phyloP scores from a whole-genome alignment of 2,888 invertebrate genomes.

The Leptopilina drosophilae region DNA sequence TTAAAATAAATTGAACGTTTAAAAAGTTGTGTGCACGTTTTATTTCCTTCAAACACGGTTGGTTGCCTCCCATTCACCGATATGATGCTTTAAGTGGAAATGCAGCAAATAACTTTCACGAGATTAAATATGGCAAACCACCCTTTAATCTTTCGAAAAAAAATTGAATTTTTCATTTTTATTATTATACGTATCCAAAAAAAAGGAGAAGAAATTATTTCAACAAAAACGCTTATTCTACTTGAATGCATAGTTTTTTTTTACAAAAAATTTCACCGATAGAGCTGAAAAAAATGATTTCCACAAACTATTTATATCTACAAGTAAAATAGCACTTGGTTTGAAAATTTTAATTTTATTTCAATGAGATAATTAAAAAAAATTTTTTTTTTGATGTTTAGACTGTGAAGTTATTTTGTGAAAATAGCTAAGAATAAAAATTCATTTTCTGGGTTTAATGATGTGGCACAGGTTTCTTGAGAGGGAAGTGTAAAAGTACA shows the following conservation, averaged over 20 bases:
- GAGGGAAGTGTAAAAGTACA: not conserved
- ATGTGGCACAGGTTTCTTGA: not conserved
- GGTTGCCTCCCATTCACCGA: not conserved
- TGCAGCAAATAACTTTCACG: not conserved
- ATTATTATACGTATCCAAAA: too few species aligned
- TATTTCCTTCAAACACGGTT: not conserved
- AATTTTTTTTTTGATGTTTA: not conserved
- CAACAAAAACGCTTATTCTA: too few species aligned
- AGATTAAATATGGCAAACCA: not conserved
- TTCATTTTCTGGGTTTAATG: not conserved
- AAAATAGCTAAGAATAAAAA: not conserved
- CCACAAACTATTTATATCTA: too few species aligned
- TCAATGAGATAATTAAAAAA: conserved; percentile 1
- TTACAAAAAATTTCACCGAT: too few species aligned
- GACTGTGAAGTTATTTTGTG: not conserved
- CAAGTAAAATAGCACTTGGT: too few species aligned
- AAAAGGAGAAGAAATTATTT: too few species aligned
- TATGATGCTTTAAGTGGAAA: conserved; percentile 6
- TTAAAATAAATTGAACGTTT: conserved; percentile 20
- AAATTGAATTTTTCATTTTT: too few species aligned
- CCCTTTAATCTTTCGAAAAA: too few species aligned
- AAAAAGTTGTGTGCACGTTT: not conserved
- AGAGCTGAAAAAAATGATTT: too few species aligned
- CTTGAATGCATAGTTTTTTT: too few species aligned
- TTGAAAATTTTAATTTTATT: too few species aligned